Evolutionary conservation across 2,888 invertebrate genomes (phyloP).

Genomic region (Ctena decussata): DNA sequence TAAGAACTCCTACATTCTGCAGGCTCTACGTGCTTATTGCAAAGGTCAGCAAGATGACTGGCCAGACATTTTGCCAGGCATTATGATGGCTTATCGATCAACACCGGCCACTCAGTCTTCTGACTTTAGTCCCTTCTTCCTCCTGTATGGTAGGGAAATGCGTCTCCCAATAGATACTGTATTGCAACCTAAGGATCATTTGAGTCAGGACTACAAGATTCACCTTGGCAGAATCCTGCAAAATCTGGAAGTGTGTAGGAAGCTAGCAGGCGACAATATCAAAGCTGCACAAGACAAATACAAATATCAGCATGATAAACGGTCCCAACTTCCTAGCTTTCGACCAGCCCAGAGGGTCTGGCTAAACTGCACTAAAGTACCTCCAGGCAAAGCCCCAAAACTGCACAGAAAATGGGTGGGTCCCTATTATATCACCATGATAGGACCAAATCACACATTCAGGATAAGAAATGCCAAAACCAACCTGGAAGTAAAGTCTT

Average conservation of each 20-base stretch:
- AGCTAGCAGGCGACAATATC: conserved; percentile 34
- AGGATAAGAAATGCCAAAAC: no score
- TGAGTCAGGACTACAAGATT: not conserved
- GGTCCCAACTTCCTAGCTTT: conserved; percentile 23
- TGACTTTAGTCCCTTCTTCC: conserved; percentile 32
- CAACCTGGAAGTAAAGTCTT: no score
- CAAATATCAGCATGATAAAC: conserved; percentile 49
- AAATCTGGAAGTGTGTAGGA: conserved; percentile 32
- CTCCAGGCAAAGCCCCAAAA: conserved; percentile 36
- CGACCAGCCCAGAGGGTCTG: conserved; percentile 42
- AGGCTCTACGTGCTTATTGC: conserved; percentile 53
- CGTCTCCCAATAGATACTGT: conserved; percentile 38
- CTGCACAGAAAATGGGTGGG: conserved; percentile 38
- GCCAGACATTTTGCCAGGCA: conserved; percentile 46
- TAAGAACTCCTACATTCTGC: conserved; percentile 56
- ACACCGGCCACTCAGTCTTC: conserved; percentile 62
- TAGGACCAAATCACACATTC: conserved; percentile 36
- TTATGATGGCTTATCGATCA: conserved; percentile 61
- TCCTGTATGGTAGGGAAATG: conserved; percentile 56
- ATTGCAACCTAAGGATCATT: conserved; percentile 27
- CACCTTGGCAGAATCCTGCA: conserved; percentile 17
- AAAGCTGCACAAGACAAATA: conserved; percentile 32
- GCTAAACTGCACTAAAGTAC: conserved; percentile 41
- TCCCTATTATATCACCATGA: conserved; percentile 35
- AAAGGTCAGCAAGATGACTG: conserved; percentile 52